Evolutionary conservation across 2,797 vertebrate species (phyloP).

Genomic region (Pitangus sulphuratus): DNA sequence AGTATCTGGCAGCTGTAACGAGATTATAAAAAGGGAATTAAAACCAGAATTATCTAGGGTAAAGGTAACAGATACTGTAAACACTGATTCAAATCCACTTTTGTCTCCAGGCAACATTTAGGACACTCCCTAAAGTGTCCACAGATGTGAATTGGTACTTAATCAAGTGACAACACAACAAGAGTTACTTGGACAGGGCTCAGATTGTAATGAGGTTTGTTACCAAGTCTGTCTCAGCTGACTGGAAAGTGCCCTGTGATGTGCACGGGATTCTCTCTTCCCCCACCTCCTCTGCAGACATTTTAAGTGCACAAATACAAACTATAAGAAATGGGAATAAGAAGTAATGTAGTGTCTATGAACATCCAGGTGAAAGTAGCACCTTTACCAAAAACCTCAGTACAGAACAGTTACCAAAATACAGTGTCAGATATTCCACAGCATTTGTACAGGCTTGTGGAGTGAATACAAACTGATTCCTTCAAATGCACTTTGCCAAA

Average conservation of each 20-base stretch:
- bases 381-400: background rate
- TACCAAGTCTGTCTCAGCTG: background rate
- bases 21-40: background rate
- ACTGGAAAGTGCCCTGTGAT: background rate
- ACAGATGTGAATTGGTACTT: background rate
- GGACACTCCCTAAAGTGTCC: background rate
- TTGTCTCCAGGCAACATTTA: background rate
- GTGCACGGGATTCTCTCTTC: background rate
- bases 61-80: background rate
- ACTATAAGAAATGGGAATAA: background rate
- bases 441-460: background rate
- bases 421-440: background rate
- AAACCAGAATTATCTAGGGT: background rate
- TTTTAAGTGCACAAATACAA: background rate
- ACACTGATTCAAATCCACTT: background rate
- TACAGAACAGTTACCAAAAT: background rate
- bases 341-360: background rate
- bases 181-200: background rate
- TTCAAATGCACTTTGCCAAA: background rate
- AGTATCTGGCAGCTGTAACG: constrained; percentile 89
- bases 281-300: background rate
- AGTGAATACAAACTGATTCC: background rate
- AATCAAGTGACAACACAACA: background rate
- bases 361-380: background rate
- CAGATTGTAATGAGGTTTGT: background rate